These are phyloP conservation scores for Pempheris klunzingeri DNA, from an alignment of 2,797 vertebrate species.

Conservation along the genomic window DNA sequence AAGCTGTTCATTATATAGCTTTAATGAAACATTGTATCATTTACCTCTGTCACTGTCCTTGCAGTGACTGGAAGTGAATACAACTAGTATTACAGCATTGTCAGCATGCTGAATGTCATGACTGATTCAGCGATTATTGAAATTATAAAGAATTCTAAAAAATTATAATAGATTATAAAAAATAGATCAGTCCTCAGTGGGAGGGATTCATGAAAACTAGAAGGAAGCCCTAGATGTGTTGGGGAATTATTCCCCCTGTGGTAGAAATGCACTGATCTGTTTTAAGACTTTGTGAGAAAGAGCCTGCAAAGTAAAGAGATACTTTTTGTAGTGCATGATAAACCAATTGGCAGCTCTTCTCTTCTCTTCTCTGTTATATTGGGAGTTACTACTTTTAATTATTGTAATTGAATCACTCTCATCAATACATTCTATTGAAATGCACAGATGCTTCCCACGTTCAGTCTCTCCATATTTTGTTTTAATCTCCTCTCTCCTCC, in stretches of 20 bases:
- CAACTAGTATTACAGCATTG: too few species aligned
- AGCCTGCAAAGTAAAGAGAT: neutral
- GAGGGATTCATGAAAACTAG: conserved; percentile 14
- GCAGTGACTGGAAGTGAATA: too few species aligned
- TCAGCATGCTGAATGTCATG: neutral
- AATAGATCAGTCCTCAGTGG: neutral
- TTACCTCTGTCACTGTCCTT: too few species aligned
- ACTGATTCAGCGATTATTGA: neutral
- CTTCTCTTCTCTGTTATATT: conserved; percentile 5
- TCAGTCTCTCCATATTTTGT: conserved; percentile 5
- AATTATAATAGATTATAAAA: too few species aligned
- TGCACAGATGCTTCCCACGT: neutral
- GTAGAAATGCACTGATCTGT: conserved; percentile 27
- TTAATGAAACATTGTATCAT: too few species aligned
- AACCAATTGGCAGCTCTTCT: neutral
- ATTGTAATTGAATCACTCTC: neutral
- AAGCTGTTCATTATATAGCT: too few species aligned
- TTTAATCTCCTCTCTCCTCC: conserved; percentile 31
- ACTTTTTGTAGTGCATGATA: neutral
- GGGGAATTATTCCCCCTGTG: conserved; percentile 3
- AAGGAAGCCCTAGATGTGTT: neutral
- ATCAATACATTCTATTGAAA: neutral
- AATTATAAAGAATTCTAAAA: too few species aligned
- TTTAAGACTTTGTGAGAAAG: conserved; percentile 4
- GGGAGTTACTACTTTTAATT: neutral